Evolutionary conservation across 2,888 invertebrate genomes (phyloP).

Genomic region (Busseola fusca): DNA sequence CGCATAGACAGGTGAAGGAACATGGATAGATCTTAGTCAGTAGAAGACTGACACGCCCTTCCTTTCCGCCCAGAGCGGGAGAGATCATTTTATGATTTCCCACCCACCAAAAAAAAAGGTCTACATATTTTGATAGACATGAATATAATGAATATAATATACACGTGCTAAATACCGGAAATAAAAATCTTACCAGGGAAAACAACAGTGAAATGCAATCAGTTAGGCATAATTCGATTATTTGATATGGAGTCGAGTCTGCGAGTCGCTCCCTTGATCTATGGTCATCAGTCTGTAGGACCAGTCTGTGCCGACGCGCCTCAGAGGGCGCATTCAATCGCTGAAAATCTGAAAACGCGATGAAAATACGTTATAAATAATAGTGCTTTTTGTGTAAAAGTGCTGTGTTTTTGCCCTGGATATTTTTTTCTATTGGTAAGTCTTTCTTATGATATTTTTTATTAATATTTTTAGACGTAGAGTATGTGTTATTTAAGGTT

Average conservation of each 20-base stretch:
- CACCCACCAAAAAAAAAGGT: no score
- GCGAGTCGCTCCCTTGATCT: conserved; percentile 64
- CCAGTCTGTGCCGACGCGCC: conserved; percentile 70
- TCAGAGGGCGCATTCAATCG: conserved; percentile 64
- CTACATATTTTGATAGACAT: background rate
- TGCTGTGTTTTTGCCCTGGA: conserved; percentile 56
- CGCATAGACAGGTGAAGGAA: no score
- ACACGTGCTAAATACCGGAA: background rate
- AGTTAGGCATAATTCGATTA: conserved; percentile 47
- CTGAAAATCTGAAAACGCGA: conserved; percentile 62
- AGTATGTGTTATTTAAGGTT: background rate
- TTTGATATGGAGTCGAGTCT: conserved; percentile 58
- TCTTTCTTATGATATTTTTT: background rate
- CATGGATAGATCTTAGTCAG: no score
- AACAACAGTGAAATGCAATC: conserved; percentile 3
- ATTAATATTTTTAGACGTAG: background rate
- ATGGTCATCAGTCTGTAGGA: conserved; percentile 64
- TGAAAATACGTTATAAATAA: conserved; percentile 59
- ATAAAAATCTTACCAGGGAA: background rate
- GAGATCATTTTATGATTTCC: no score
- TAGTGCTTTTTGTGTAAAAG: conserved; percentile 51
- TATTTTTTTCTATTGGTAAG: conserved; percentile 48
- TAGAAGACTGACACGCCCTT: no score
- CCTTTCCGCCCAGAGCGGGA: no score
- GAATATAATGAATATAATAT: no score